phyloP scores from a whole-genome alignment of 2,888 invertebrate genomes.

The Chesias legatella region DNA sequence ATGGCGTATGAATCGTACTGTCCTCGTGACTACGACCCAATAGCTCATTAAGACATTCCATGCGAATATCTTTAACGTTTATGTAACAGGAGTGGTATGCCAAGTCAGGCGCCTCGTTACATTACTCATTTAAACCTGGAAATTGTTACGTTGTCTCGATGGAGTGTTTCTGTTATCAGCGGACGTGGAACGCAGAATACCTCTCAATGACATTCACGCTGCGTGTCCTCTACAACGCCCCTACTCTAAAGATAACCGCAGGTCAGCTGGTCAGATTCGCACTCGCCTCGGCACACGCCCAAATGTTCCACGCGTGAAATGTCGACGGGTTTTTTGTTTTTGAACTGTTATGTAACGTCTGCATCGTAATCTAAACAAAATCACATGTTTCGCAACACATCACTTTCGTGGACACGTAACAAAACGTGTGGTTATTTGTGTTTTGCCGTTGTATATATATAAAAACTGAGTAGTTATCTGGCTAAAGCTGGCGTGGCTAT shows the following conservation, averaged over 20 bases:
- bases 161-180: slow-evolving; percentile 35
- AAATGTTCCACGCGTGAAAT: slow-evolving; percentile 36
- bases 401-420: background rate
- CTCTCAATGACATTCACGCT: slow-evolving; percentile 53
- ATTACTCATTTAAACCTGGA: background rate
- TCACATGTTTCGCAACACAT: background rate
- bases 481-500: slow-evolving; percentile 9
- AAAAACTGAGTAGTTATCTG: slow-evolving; percentile 5
- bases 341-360: slow-evolving; percentile 8
- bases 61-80: too few species aligned
- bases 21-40: too few species aligned
- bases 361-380: background rate
- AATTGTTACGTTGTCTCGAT: slow-evolving; percentile 5
- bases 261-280: slow-evolving; percentile 42
- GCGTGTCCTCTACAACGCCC: slow-evolving; percentile 53
- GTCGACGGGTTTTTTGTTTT: slow-evolving; percentile 4
- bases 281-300: slow-evolving; percentile 54
- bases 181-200: slow-evolving; percentile 35
- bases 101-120: too few species aligned
- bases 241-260: slow-evolving; percentile 66
- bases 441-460: slow-evolving; percentile 8
- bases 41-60: too few species aligned
- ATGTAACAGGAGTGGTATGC: too few species aligned
- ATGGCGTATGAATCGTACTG: too few species aligned
- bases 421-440: background rate